Evolutionary conservation across 64 coral and sea anemone species (phyloP).

Genomic region (Pocillopora verrucosa): DNA sequence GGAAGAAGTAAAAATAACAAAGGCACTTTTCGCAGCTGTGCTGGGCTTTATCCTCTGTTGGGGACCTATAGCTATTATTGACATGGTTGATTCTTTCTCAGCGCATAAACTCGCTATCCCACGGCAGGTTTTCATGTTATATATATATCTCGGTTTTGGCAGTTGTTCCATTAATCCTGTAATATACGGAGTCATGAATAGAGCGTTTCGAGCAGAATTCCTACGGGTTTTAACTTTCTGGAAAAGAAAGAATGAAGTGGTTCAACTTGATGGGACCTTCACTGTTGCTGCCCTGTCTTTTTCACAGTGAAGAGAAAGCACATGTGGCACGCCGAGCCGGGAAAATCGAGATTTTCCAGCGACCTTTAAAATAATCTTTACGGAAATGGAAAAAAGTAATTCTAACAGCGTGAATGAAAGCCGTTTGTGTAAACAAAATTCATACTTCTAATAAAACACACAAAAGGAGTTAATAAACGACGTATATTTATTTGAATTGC

Average conservation of each 20-base stretch:
- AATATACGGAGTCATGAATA: slow-evolving; percentile 61
- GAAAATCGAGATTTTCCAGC: neutral
- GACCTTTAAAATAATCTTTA: too few relatives aligned
- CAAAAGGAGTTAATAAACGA: too few relatives aligned
- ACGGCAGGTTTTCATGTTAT: slow-evolving; percentile 39
- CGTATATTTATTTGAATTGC: too few relatives aligned
- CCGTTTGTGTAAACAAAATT: too few relatives aligned
- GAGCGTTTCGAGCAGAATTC: slow-evolving; percentile 48
- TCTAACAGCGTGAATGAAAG: too few relatives aligned
- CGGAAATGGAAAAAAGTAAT: too few relatives aligned
- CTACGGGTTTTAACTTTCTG: slow-evolving; percentile 19
- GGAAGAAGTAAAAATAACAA: slow-evolving; percentile 56
- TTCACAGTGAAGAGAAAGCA: neutral
- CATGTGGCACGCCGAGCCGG: neutral
- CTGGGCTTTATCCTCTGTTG: slow-evolving; percentile 59
- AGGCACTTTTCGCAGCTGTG: slow-evolving; percentile 54
- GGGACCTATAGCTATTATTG: slow-evolving; percentile 61
- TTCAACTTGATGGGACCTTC: neutral
- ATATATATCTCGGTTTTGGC: slow-evolving; percentile 56
- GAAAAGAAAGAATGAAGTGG: neutral
- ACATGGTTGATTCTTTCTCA: slow-evolving; percentile 47
- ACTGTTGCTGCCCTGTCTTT: neutral
- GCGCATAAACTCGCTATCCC: slow-evolving; percentile 11
- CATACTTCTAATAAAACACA: too few relatives aligned
- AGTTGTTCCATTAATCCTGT: slow-evolving; percentile 55